phyloP scores from a whole-genome alignment of 2,113 vertebrate species.

The Myxocyprinus asiaticus region DNA sequence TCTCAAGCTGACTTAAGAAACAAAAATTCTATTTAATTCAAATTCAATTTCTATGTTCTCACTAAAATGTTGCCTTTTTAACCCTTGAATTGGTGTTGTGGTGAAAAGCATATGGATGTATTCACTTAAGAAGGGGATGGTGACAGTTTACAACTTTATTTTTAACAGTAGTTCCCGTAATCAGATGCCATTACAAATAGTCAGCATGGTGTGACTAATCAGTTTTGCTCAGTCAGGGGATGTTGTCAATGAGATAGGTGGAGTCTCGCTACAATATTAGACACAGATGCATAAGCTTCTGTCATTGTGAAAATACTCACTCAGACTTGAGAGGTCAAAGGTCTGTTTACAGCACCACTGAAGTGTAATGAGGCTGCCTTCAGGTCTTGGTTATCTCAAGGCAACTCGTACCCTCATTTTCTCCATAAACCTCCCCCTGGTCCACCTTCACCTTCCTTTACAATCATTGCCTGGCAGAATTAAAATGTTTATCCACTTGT shows the following conservation, averaged over 20 bases:
- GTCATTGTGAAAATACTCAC: conserved; percentile 21
- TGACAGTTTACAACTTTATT: conserved; percentile 1
- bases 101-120: background rate
- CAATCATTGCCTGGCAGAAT: conserved; percentile 26
- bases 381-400: background rate
- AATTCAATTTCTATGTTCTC: no score
- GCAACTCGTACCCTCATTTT: background rate
- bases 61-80: background rate
- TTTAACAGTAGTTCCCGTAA: conserved; percentile 11
- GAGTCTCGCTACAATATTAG: background rate
- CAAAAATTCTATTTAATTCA: no score
- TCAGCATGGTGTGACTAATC: background rate
- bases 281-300: background rate
- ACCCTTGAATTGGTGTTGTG: background rate
- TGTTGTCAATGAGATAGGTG: background rate
- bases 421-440: background rate
- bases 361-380: background rate
- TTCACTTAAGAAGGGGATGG: background rate
- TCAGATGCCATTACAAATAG: conserved; percentile 4
- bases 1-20: no score
- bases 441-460: conserved; percentile 11
- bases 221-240: conserved; percentile 13
- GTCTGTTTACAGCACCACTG: conserved; percentile 24
- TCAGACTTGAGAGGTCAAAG: conserved; percentile 19
- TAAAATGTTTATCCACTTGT: conserved; percentile 52